Percentiles rank a stretch among this genome's conserved stretches.
Conservation (phyloP, 2,113 vertebrate species). For the Noturus placidus region DNA sequence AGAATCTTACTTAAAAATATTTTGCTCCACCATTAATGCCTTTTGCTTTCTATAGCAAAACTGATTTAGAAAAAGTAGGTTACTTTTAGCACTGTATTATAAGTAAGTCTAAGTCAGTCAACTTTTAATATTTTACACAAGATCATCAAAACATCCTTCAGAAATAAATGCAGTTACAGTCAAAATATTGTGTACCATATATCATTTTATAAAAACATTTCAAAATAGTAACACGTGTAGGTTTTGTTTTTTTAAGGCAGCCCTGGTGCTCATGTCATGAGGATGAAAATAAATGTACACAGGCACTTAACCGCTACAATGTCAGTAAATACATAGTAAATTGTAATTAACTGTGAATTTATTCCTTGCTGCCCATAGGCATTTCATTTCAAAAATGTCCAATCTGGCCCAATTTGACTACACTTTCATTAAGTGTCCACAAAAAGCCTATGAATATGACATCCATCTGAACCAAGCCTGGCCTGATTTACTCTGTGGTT, state of each 20-base stretch:
- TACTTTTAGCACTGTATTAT: background rate
- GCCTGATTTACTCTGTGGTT: constrained; percentile 39
- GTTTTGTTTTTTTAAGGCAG: background rate
- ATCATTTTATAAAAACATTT: background rate
- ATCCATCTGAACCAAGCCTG: constrained; percentile 34
- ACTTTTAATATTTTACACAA: background rate
- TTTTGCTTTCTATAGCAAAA: background rate
- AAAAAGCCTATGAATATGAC: constrained; percentile 29
- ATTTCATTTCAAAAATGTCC: constrained; percentile 22
- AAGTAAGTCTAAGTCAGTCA: background rate
- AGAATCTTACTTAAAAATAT: background rate
- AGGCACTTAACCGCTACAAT: background rate
- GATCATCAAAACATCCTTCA: background rate
- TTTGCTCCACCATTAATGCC: background rate
- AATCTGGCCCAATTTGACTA: constrained; percentile 6
- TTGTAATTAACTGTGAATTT: constrained; percentile 22
- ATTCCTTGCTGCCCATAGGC: background rate
- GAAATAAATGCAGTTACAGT: background rate
- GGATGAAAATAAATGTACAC: constrained; percentile 11
- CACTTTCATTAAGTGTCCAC: constrained; percentile 33
- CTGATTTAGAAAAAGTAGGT: background rate
- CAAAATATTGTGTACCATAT: background rate
- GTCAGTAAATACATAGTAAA: background rate
- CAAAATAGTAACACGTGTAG: background rate
- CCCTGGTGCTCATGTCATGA: background rate